Conservation (phyloP, 1,140 invertebrate genomes). For the Trypoxylus dichotomus region DNA sequence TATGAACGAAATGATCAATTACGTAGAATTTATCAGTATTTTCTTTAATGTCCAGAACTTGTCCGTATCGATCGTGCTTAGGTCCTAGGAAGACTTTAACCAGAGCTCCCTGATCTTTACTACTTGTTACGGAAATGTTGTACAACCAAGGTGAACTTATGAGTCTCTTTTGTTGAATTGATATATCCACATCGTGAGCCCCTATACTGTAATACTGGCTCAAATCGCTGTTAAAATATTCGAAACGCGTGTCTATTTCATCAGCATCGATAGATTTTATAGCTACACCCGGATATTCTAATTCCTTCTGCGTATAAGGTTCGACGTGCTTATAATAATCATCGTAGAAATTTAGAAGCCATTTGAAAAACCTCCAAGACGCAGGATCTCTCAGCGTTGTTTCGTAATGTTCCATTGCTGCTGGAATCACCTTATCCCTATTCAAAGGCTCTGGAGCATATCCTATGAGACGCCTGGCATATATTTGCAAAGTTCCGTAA, state of each 20-base stretch:
- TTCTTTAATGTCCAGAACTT: slow-evolving; percentile 54
- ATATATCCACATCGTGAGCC: slow-evolving; percentile 49
- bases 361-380: slow-evolving; percentile 66
- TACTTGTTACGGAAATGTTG: slow-evolving; percentile 61
- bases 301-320: slow-evolving; percentile 63
- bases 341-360: slow-evolving; percentile 56
- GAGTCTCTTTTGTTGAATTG: slow-evolving; percentile 54
- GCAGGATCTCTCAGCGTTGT: slow-evolving; percentile 68
- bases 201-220: slow-evolving; percentile 66
- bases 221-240: slow-evolving; percentile 67
- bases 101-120: slow-evolving; percentile 57
- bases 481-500: slow-evolving; percentile 5
- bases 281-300: slow-evolving; percentile 63
- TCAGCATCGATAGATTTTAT: slow-evolving; percentile 65
- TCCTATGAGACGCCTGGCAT: slow-evolving; percentile 45
- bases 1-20: slow-evolving; percentile 54
- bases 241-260: slow-evolving; percentile 71
- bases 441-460: slow-evolving; percentile 49
- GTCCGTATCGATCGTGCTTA: slow-evolving; percentile 63
- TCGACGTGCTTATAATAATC: slow-evolving; percentile 50
- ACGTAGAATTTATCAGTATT: slow-evolving; percentile 65
- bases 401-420: slow-evolving; percentile 55
- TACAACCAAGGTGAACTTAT: slow-evolving; percentile 69
- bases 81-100: slow-evolving; percentile 71
- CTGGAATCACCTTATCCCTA: slow-evolving; percentile 47